Conservation (phyloP, 2,888 invertebrate species). For the Andrena bicolor region DNA sequence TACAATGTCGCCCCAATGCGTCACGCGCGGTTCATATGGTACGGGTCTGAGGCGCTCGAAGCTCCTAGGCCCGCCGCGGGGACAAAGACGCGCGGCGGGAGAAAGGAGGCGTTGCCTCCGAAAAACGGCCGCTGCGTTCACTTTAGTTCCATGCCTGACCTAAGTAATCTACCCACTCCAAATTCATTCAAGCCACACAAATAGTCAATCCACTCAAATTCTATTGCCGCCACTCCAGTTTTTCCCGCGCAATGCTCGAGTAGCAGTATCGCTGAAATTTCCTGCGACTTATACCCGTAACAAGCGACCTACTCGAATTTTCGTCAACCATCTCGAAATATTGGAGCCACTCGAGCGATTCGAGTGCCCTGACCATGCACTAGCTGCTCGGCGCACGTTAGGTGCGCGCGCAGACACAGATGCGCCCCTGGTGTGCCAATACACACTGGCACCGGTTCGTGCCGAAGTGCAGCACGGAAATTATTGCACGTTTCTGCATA, state of each 20-base stretch:
- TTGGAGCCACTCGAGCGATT: neutral
- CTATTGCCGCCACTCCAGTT: no score
- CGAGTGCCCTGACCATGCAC: neutral
- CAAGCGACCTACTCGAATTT: neutral
- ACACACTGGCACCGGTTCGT: slow-evolving; percentile 68
- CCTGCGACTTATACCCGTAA: neutral
- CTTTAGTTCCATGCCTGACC: no score
- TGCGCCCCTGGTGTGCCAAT: neutral
- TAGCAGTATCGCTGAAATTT: neutral
- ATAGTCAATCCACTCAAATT: no score
- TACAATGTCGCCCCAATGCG: no score
- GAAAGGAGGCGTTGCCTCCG: no score
- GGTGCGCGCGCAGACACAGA: neutral
- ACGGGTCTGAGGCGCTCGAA: no score
- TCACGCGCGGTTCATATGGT: no score
- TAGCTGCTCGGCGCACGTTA: neutral
- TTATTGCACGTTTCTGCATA: slow-evolving; percentile 79
- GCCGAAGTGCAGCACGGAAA: slow-evolving; percentile 75
- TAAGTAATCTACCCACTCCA: neutral
- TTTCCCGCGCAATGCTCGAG: no score
- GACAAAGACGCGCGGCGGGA: no score
- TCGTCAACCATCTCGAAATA: neutral
- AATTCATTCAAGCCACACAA: neutral
- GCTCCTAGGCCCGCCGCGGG: no score
- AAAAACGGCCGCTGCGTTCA: no score